Evolutionary conservation across 2,797 vertebrate species (phyloP).

Genomic region (Sebastes oblongus): DNA sequence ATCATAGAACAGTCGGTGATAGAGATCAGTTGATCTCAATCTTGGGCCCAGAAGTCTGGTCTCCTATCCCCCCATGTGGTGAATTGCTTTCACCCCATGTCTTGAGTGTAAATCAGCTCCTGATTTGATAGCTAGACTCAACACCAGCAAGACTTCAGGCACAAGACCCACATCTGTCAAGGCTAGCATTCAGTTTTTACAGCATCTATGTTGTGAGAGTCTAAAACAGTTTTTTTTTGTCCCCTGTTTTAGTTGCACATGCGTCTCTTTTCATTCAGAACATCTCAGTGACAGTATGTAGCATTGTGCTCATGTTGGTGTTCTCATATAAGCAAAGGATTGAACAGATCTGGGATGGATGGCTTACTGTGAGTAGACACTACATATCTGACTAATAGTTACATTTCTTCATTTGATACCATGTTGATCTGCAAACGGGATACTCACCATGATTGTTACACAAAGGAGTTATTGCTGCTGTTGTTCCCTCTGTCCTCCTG

Average conservation of each 20-base stretch:
- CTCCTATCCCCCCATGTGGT: conserved; percentile 19
- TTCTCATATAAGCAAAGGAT: conserved; percentile 84
- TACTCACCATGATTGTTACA: conserved; percentile 13
- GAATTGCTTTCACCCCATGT: conserved; percentile 33
- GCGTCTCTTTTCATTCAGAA: conserved; percentile 84
- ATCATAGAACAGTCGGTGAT: not conserved
- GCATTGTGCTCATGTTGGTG: conserved; percentile 81
- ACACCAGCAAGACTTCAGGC: conserved; percentile 13
- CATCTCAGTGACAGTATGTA: conserved; percentile 82
- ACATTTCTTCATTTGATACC: not conserved
- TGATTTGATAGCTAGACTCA: conserved; percentile 43
- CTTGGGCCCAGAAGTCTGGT: conserved; percentile 23
- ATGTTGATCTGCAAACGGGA: conserved; percentile 7
- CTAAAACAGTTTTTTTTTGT: conserved; percentile 43
- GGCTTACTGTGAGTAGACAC: conserved; percentile 82
- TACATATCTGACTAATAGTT: not conserved
- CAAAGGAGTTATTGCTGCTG: conserved; percentile 50
- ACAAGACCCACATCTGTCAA: conserved; percentile 3
- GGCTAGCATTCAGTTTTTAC: not conserved
- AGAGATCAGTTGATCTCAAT: conserved; percentile 38
- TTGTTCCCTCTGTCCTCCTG: conserved; percentile 53
- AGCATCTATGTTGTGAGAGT: conserved; percentile 9
- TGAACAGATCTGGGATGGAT: conserved; percentile 79
- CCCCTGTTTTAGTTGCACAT: conserved; percentile 77
- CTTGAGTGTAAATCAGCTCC: conserved; percentile 43